These are phyloP conservation scores for Dermolepida albohirtum DNA, from an alignment of 2,888 invertebrate species.

Conservation along the genomic window DNA sequence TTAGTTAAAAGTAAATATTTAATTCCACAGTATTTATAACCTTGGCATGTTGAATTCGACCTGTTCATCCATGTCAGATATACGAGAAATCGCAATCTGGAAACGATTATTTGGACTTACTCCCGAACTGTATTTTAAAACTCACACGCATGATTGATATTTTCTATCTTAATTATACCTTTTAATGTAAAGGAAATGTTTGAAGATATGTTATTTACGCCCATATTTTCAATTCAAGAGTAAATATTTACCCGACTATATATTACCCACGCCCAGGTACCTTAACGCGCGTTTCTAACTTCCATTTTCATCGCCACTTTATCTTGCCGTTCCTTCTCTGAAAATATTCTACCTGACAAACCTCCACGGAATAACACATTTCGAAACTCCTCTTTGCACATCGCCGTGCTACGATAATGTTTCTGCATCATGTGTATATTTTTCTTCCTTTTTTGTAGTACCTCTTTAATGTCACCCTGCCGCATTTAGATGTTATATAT, in stretches of 20 bases:
- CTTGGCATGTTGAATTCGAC: constrained; percentile 21
- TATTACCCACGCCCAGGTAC: constrained; percentile 18
- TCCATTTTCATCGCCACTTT: constrained; percentile 25
- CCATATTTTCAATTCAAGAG: background rate
- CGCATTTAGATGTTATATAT: constrained; percentile 21
- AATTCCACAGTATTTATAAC: constrained; percentile 28
- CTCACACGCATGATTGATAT: constrained; percentile 19
- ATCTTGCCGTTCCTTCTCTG: constrained; percentile 3
- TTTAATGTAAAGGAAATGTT: background rate
- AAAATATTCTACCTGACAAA: constrained; percentile 20
- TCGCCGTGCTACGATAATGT: constrained; percentile 20
- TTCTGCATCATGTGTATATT: constrained; percentile 22
- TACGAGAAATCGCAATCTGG: constrained; percentile 4
- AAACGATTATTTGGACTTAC: background rate
- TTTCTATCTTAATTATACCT: constrained; percentile 17
- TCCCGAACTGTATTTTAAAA: background rate
- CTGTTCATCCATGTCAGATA: background rate
- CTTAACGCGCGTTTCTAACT: constrained; percentile 3
- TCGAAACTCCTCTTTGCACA: constrained; percentile 16
- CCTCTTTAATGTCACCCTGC: constrained; percentile 2
- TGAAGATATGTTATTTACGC: background rate
- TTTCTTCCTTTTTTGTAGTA: constrained; percentile 19
- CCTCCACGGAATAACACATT: constrained; percentile 22
- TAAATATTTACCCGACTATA: background rate
- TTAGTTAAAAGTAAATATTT: constrained; percentile 25